phyloP scores from a whole-genome alignment of 2,888 invertebrate genomes.

The Smittia aterrima region DNA sequence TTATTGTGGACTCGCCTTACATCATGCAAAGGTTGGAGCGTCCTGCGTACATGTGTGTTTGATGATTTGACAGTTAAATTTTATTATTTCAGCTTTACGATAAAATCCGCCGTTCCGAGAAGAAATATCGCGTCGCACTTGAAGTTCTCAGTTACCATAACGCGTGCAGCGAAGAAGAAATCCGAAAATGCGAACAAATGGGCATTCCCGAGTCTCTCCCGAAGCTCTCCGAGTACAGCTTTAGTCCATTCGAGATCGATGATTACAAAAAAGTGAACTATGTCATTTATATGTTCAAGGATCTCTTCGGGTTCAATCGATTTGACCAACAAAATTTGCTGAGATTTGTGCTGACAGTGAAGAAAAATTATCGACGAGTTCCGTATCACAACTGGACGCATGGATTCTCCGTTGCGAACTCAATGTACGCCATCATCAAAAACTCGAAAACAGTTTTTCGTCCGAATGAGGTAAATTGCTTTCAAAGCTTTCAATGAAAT shows the following conservation, averaged over 20 bases:
- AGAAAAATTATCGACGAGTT: slow-evolving; percentile 79
- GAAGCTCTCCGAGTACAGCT: slow-evolving; percentile 61
- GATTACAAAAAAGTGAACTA: slow-evolving; percentile 70
- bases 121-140: slow-evolving; percentile 76
- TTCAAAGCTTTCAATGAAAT: background rate
- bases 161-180: slow-evolving; percentile 72
- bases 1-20: slow-evolving; percentile 80
- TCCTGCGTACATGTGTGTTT: too few species aligned
- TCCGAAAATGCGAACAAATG: slow-evolving; percentile 49
- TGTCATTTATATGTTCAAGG: slow-evolving; percentile 73
- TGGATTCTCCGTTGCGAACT: slow-evolving; percentile 82
- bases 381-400: slow-evolving; percentile 89
- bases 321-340: slow-evolving; percentile 69
- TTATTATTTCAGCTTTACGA: too few species aligned
- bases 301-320: slow-evolving; percentile 64
- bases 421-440: slow-evolving; percentile 74
- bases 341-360: slow-evolving; percentile 74
- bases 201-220: slow-evolving; percentile 46
- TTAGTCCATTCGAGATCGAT: slow-evolving; percentile 69
- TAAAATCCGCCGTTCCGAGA: slow-evolving; percentile 76
- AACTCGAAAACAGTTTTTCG: slow-evolving; percentile 58
- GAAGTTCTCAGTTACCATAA: slow-evolving; percentile 84
- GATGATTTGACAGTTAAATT: too few species aligned
- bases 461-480: slow-evolving; percentile 59
- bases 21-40: slow-evolving; percentile 85